Percentiles rank a stretch among this genome's conserved stretches.
These are phyloP conservation scores for Chaetops frenatus DNA, from an alignment of 2,113 vertebrate species.

Conservation along the genomic window DNA sequence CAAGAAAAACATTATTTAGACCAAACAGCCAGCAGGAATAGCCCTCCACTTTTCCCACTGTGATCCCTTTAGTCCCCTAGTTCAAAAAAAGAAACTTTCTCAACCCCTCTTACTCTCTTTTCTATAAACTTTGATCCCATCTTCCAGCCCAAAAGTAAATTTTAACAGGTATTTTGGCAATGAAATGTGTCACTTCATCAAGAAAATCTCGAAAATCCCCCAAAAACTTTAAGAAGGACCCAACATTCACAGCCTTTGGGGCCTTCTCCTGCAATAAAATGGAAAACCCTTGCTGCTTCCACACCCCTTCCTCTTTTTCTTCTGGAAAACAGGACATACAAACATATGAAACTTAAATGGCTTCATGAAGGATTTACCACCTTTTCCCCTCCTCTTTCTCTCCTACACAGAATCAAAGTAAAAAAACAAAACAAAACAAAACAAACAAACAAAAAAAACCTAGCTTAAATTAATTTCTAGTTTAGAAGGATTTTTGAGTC, in stretches of 20 bases:
- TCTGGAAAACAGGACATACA: neutral
- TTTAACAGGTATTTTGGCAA: conserved; percentile 41
- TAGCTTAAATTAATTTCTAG: neutral
- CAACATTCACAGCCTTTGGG: neutral
- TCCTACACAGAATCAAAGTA: neutral
- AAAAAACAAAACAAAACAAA: neutral
- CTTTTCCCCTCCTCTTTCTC: neutral
- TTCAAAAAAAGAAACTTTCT: conserved; percentile 9
- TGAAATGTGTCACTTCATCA: neutral
- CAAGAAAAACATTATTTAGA: neutral
- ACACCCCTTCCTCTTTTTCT: neutral
- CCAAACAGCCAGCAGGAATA: neutral
- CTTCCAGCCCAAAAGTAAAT: neutral
- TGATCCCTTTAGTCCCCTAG: neutral
- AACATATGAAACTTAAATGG: neutral
- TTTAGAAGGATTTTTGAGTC: neutral
- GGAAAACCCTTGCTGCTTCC: neutral
- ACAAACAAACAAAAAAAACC: too few species aligned
- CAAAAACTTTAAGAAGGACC: neutral
- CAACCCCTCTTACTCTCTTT: neutral
- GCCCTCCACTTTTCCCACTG: neutral
- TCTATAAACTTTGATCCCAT: neutral
- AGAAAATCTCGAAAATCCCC: neutral
- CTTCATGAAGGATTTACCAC: neutral
- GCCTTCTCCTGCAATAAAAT: neutral